Evolutionary conservation across 1,140 invertebrate species (phyloP).

Genomic region (Bradynema listronoti): DNA sequence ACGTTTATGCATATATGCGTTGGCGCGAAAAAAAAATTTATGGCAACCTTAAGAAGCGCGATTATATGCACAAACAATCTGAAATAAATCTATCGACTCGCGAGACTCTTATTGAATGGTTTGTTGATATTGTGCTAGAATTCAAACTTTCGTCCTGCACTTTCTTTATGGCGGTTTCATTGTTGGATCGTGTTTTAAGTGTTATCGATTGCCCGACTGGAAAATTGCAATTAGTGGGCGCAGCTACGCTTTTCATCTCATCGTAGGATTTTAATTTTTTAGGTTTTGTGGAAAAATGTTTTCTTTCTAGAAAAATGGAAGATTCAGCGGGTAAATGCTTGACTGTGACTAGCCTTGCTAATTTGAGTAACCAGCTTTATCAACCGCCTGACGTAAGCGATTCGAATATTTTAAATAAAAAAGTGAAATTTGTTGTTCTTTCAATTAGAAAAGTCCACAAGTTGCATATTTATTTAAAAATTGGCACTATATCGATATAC

Average conservation of each 20-base stretch:
- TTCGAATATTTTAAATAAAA: conserved; percentile 11
- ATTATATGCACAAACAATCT: conserved; percentile 29
- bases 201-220: conserved; percentile 20
- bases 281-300: conserved; percentile 8
- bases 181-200: conserved; percentile 21
- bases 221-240: conserved; percentile 26
- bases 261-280: conserved; percentile 14
- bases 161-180: conserved; percentile 23
- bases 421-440: conserved; percentile 8
- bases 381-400: conserved; percentile 9
- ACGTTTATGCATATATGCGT: too few species aligned
- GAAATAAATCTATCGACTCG: conserved; percentile 22
- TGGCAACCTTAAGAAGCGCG: too few species aligned
- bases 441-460: conserved; percentile 19
- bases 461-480: conserved; percentile 9
- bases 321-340: neutral
- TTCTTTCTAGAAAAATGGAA: conserved; percentile 19
- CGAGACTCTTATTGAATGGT: conserved; percentile 29
- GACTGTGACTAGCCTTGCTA: neutral
- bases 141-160: conserved; percentile 17
- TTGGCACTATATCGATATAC: neutral
- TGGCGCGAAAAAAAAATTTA: too few species aligned
- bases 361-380: neutral
- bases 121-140: conserved; percentile 19
- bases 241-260: conserved; percentile 19